Evolutionary conservation across 2,888 invertebrate species (phyloP), one percentile per base, ranked within the genome.

Genomic region (Sinhomidia bicolor): DNA sequence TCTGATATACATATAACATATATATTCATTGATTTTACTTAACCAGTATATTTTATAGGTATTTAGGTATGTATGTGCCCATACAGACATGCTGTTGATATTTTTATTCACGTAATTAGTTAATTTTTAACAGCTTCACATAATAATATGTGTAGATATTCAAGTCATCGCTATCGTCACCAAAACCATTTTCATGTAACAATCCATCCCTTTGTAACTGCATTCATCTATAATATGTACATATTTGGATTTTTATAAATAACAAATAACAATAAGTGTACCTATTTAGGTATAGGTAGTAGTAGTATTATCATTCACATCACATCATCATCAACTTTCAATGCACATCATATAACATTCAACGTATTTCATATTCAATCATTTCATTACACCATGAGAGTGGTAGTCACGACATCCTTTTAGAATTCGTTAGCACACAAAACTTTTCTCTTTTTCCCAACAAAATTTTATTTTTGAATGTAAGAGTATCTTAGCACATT

Each of bases 281-380:
- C n/a, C n/a, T n/a, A n/a, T n/a, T n/a, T n/a, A n/a, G n/a, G n/a
- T n/a, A 20, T 76, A 17, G n/a, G 26, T 51, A 76, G 29, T 51
- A 76, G 36, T 36, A 47, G 76, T 76, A 76, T 76, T 76, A 76
- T 76, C 76, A 76, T 76, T 47, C 76, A 51, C 76, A 76, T 76
- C 76, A 76, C 71, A 71, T 71, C 76, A 68, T 68, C 23, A 76
- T 76, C 51, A 51, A 76, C 76, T 51, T 51, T 76, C 76, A 76
- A 76, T 74, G 74, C 47, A 74, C 47, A 74, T 74, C n/a, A n/a
- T n/a, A n/a, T n/a, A n/a, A n/a, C n/a, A n/a, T n/a, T 41, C 71
- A 36, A 44, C 3, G 62, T n/a, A n/a, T n/a, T n/a, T n/a, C n/a
- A n/a, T 26, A 62, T 29, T 36, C 6, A 32, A 17, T 10, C 5